A percentile compares a stretch with the other conserved stretches of the same genome.
Evolutionary conservation across 1,140 invertebrate species (phyloP).

Genomic region (Halotydeus destructor): DNA sequence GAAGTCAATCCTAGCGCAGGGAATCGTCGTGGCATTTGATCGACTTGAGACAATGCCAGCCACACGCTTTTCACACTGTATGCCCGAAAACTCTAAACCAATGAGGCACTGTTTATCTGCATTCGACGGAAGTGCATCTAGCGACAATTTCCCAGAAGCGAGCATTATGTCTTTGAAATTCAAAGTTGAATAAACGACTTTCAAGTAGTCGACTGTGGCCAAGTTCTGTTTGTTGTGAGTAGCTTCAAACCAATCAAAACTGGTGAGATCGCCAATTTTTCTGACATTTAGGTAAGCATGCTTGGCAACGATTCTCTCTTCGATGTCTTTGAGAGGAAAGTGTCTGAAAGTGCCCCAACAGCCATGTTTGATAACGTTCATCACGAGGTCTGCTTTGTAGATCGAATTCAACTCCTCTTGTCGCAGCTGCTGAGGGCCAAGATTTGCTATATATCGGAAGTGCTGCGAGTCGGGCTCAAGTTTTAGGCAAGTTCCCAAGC

Average conservation of each 20-base stretch:
- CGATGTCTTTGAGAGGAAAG: constrained; percentile 25
- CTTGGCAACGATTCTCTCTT: constrained; percentile 29
- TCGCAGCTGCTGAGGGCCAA: constrained; percentile 34
- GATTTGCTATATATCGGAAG: constrained; percentile 30
- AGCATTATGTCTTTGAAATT: constrained; percentile 93
- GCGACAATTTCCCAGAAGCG: constrained; percentile 79
- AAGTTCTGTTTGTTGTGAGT: constrained; percentile 24
- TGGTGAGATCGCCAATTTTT: constrained; percentile 62
- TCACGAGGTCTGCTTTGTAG: constrained; percentile 47
- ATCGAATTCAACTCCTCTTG: constrained; percentile 12
- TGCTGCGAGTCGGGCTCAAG: constrained; percentile 54
- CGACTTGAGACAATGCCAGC: constrained; percentile 86
- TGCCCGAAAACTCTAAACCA: constrained; percentile 79
- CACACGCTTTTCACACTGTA: constrained; percentile 41
- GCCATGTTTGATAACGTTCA: constrained; percentile 50
- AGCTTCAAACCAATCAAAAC: constrained; percentile 77
- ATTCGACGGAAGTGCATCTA: constrained; percentile 57
- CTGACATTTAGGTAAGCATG: constrained; percentile 82
- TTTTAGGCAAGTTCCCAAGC: constrained; percentile 66
- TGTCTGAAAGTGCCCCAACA: constrained; percentile 69
- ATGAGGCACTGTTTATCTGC: constrained; percentile 26
- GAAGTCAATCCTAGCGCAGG: constrained; percentile 59
- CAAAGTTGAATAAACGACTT: constrained; percentile 64
- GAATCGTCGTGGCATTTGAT: constrained; percentile 71
- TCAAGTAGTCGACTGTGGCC: constrained; percentile 41